Base-by-base conservation (phyloP, 2,888 invertebrate species). In the Tupiocoris notatus region DNA sequence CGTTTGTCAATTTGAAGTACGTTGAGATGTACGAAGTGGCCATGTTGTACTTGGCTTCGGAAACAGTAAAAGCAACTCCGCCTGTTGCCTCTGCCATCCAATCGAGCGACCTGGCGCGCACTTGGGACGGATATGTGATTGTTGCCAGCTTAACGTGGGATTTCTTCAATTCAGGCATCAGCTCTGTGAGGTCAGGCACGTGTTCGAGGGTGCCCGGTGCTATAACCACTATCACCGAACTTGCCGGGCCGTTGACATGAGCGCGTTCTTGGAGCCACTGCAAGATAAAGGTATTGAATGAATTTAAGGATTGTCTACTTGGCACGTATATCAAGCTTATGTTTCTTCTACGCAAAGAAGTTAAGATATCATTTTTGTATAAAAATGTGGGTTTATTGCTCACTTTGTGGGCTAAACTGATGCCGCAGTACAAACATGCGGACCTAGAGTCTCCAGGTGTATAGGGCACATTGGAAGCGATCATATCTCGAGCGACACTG, bases 161-260 rank as follows among this genome's bases (percentile, higher is more conserved):
- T 25, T 83, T 83, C 39, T 83, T 83, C 0, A 86, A 83, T 71
- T 86, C 84, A n/a, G 84, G 84, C 20, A 84, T 80, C 0, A 86
- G 81, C 62, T 84, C 82, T 21, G 83, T 82, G 57, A 85, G 80
- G 78, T 87, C 84, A 2, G 83, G 79, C 2, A 79, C 82, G 24
- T 83, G 84, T 6, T 83, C 81, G 58, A 84, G 83, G 83, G 87
- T 87, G 12, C 88, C 88, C 1, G 88, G 86, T 0, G 88, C 87
- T 56, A 89, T 85, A 1, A 88, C 81, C 0, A 88, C 83, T 59
- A 88, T 85, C 2, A 88, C 85, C 61, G 87, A 87, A 77, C 85
- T 86, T 0, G 87, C 87, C 1, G 86, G 83, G 6, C 87, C 88
- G 62, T 84, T 82, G 1, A 82, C 80, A 66, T 81, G 82, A 0